Conservation (phyloP, 2,888 invertebrate species). For the Amphipoea lucens region DNA sequence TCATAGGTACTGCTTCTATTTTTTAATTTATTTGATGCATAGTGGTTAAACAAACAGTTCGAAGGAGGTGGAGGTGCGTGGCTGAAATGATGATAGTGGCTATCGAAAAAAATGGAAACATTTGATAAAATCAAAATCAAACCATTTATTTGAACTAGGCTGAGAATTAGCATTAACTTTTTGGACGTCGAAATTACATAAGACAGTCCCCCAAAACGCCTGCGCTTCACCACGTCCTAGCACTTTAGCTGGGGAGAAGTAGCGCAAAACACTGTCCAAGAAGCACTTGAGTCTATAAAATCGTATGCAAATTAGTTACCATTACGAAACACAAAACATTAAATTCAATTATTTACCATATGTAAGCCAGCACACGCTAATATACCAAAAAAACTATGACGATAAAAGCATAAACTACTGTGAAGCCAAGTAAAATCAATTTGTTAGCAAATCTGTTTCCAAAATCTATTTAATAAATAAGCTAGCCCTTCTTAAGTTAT, state of each 20-base stretch:
- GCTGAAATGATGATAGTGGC: too few species aligned
- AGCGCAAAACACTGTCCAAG: not conserved
- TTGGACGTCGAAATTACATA: not conserved
- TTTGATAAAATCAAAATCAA: too few species aligned
- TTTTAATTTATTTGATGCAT: too few species aligned
- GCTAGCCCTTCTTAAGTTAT: not conserved
- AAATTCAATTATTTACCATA: not conserved
- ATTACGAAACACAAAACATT: too few species aligned
- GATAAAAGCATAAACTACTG: not conserved
- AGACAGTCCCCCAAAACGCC: not conserved
- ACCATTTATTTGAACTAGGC: too few species aligned
- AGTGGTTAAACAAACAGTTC: too few species aligned
- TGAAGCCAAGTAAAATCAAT: not conserved
- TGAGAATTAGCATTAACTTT: too few species aligned
- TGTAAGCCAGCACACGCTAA: not conserved
- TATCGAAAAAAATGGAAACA: not conserved
- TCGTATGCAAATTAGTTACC: not conserved
- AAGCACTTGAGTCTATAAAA: not conserved
- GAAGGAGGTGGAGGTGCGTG: too few species aligned
- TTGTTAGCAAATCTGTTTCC: conserved; percentile 11
- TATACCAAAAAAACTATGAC: not conserved
- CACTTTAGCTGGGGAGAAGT: not conserved
- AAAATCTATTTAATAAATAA: not conserved
- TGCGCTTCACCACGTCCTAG: not conserved
- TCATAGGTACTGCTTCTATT: too few species aligned